Evolutionary conservation across 2,797 vertebrate species (phyloP).

Genomic region (Coluber constrictor): DNA sequence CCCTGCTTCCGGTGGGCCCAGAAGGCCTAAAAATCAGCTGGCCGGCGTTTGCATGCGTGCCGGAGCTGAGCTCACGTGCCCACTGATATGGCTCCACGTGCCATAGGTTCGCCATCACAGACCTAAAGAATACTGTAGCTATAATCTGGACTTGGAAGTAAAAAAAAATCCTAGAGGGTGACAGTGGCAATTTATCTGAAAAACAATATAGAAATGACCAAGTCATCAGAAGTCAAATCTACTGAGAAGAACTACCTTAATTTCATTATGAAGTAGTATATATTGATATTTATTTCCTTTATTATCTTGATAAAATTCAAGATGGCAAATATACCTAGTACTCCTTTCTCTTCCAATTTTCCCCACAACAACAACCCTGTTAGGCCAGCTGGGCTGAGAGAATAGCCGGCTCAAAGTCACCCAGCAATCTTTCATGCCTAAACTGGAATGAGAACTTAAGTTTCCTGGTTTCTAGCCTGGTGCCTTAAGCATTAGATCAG

Average conservation of each 20-base stretch:
- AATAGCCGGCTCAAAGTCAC: neutral
- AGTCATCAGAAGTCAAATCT: neutral
- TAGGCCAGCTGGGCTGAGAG: neutral
- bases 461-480: neutral
- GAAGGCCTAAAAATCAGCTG: no score
- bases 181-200: neutral
- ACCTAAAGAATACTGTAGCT: neutral
- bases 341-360: neutral
- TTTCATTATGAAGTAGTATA: neutral
- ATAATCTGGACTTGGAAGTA: neutral
- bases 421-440: neutral
- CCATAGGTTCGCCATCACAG: no score
- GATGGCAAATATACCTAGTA: neutral
- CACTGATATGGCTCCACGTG: no score
- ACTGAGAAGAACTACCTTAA: neutral
- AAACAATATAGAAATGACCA: neutral
- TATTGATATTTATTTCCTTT: neutral
- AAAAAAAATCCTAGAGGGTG: neutral
- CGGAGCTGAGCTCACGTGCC: no score
- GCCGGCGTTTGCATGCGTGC: accelerated
- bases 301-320: neutral
- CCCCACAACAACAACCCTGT: neutral
- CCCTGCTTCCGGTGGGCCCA: no score
- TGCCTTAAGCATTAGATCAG: neutral
- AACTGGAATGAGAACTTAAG: neutral